phyloP scores from a whole-genome alignment of 2,888 invertebrate genomes.

The Sphaerophoria rueppellii region DNA sequence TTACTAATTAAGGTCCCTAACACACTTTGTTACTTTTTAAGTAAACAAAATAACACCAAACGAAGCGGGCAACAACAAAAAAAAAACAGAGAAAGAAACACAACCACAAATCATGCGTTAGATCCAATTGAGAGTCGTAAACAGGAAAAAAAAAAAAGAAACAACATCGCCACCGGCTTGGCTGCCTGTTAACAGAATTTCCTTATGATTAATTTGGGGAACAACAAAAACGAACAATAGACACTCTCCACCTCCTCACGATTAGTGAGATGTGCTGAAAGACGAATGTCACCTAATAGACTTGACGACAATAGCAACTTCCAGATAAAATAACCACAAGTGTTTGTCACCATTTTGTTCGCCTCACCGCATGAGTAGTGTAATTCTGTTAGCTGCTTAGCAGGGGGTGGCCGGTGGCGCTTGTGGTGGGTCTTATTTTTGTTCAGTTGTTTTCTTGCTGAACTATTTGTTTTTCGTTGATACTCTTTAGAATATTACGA shows the following conservation, averaged over 20 bases:
- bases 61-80: no score
- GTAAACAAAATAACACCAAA: not conserved
- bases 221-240: conserved; percentile 25
- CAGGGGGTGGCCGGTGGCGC: conserved; percentile 1
- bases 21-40: not conserved
- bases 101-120: conserved; percentile 45
- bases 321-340: conserved; percentile 60
- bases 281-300: conserved; percentile 46
- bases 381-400: conserved; percentile 44
- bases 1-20: conserved; percentile 43
- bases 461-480: not conserved
- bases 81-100: not conserved
- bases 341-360: conserved; percentile 50
- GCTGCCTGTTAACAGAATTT: conserved; percentile 12
- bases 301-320: conserved; percentile 45
- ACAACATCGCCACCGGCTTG: not conserved
- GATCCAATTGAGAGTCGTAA: conserved; percentile 33
- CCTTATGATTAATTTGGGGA: conserved; percentile 51
- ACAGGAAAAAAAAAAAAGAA: conserved; percentile 24
- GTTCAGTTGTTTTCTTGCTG: not conserved
- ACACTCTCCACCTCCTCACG: not conserved
- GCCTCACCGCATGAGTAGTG: conserved; percentile 36
- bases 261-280: conserved; percentile 33
- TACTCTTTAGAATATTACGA: not conserved
- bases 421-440: not conserved